Conservation (phyloP, 2,888 invertebrate genomes). For the Scaptomyza cyrtandrae region DNA sequence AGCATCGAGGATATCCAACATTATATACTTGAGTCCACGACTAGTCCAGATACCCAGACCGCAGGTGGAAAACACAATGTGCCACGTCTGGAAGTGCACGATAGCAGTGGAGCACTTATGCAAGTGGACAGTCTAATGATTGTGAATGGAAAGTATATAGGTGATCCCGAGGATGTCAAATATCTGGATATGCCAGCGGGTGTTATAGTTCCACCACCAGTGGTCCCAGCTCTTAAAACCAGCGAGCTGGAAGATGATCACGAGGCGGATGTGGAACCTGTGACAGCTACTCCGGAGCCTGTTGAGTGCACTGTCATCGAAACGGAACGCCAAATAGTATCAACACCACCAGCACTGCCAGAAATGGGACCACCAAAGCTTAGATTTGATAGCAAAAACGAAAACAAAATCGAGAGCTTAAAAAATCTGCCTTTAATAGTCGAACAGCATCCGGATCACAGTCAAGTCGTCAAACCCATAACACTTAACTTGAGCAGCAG, state of each 20-base stretch:
- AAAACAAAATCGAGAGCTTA: conserved; percentile 84
- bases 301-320: conserved; percentile 80
- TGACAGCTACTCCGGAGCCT: conserved; percentile 81
- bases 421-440: conserved; percentile 83
- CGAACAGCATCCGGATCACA: conserved; percentile 71
- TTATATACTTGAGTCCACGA: conserved; percentile 84
- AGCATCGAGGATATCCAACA: conserved; percentile 85
- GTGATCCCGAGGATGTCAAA: conserved; percentile 84
- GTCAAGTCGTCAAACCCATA: conserved; percentile 78
- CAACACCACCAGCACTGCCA: conserved; percentile 64
- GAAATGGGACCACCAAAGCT: conserved; percentile 76
- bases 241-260: conserved; percentile 66
- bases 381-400: conserved; percentile 84
- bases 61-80: conserved; percentile 83
- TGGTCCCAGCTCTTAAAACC: conserved; percentile 59
- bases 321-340: conserved; percentile 33
- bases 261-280: conserved; percentile 73
- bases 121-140: conserved; percentile 87
- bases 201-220: conserved; percentile 72
- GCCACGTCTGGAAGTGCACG: conserved; percentile 90
- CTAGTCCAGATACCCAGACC: conserved; percentile 84
- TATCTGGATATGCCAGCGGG: conserved; percentile 84
- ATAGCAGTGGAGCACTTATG: conserved; percentile 89
- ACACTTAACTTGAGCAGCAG: conserved; percentile 74
- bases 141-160: conserved; percentile 84